Conservation (phyloP, 92 coral and sea anemone genomes). For the Nematostella vectensis region DNA sequence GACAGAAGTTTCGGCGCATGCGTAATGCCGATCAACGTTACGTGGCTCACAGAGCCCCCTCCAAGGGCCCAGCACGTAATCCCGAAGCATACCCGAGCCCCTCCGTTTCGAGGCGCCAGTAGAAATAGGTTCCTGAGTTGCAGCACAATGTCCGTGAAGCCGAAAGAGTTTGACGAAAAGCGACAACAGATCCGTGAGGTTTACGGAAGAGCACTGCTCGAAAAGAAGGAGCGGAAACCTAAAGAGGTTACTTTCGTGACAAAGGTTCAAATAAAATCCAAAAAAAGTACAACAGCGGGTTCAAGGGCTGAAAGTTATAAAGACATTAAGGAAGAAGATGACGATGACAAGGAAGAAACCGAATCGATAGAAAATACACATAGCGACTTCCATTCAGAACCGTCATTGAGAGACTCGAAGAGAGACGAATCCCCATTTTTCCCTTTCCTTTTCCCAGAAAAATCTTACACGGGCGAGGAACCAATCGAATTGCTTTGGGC, state of each 20-base stretch:
- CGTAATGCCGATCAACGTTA: slow-evolving; percentile 1
- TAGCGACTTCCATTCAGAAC: too few species aligned
- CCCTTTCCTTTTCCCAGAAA: not conserved
- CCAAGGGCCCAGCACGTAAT: not conserved
- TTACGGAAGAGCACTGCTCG: not conserved
- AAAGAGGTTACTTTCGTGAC: slow-evolving; percentile 42
- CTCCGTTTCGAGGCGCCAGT: slow-evolving; percentile 5
- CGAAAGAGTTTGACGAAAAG: not conserved
- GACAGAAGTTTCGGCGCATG: too few species aligned
- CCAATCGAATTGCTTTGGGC: slow-evolving; percentile 17
- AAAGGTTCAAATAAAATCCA: slow-evolving; percentile 58
- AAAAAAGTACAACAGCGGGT: not conserved
- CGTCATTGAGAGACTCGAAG: not conserved
- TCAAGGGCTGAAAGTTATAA: not conserved
- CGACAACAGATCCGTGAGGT: not conserved
- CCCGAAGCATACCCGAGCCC: not conserved
- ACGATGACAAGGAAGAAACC: not conserved
- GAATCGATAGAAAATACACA: too few species aligned
- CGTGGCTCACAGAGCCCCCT: not conserved
- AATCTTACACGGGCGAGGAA: not conserved
- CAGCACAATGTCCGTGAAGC: not conserved
- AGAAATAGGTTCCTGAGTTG: slow-evolving; percentile 2
- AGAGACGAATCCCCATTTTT: not conserved
- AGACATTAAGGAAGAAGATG: not conserved
- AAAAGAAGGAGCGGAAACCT: not conserved